These are phyloP conservation scores for Pampus argenteus DNA, from an alignment of 2,797 vertebrate genomes.

Conservation along the genomic window DNA sequence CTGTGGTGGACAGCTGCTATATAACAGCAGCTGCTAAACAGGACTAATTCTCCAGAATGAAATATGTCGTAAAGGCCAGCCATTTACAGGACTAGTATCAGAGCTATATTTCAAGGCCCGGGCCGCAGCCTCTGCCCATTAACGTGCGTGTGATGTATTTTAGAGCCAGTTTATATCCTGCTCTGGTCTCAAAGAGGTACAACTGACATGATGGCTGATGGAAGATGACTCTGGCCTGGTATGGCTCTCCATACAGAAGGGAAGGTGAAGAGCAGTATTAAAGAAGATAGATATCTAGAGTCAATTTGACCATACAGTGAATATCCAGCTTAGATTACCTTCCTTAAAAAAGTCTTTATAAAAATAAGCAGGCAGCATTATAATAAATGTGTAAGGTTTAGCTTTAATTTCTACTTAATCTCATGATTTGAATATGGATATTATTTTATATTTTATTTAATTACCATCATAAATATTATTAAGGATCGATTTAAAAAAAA, in stretches of 20 bases:
- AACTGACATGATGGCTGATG: constrained; percentile 82
- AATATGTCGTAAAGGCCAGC: constrained; percentile 74
- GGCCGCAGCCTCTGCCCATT: constrained; percentile 76
- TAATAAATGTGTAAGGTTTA: constrained; percentile 2
- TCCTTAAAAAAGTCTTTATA: too few species aligned
- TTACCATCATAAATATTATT: background rate
- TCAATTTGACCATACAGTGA: constrained; percentile 31
- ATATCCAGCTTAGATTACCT: constrained; percentile 31
- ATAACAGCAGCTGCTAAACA: constrained; percentile 79
- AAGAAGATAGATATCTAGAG: constrained; percentile 51
- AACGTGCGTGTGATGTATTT: constrained; percentile 82
- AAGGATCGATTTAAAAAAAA: background rate
- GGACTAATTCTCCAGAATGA: constrained; percentile 82
- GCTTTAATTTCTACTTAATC: background rate
- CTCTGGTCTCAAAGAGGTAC: constrained; percentile 80
- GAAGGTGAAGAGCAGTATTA: constrained; percentile 26
- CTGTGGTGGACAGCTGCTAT: constrained; percentile 66
- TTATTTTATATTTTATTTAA: background rate
- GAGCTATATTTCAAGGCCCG: constrained; percentile 81
- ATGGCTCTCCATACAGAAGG: constrained; percentile 25
- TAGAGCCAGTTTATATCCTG: constrained; percentile 83
- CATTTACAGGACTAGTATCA: constrained; percentile 80
- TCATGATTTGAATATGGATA: background rate
- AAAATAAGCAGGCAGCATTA: background rate
- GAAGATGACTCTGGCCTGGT: constrained; percentile 80